Base-by-base conservation (phyloP, 2,888 invertebrate genomes). In the Drosophila putrida region DNA sequence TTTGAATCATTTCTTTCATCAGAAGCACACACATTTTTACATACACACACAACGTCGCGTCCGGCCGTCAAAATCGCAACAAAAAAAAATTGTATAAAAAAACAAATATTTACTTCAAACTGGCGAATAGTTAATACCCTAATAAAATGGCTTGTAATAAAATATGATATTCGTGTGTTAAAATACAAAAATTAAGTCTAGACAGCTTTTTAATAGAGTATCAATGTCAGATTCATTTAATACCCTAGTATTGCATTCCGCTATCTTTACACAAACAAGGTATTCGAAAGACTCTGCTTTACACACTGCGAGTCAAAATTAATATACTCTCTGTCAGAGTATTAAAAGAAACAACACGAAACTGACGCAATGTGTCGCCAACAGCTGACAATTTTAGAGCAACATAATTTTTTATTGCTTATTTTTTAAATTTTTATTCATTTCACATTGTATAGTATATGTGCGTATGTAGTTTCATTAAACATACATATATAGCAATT, bases 1-100 rank as follows among this genome's bases (percentile, higher is more conserved):
- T 81, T 78, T 80, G 70, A 72, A 89, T 83, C 71, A 84, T 78
- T 81, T 83, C 78, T 89, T 89, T 76, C 82, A 82, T 65, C 87
- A 53, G 53, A 60, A 43, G 59, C 64, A 53, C 44, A 50, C 39
- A 44, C 47, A 61, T 8, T 71, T 20, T 20, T 31, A 47, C 46
- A 47, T 51, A 70, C 49, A 66, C 41, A 35, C 47, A 39, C 44
- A 61, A 55, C 60, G 55, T 64, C 70, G 74, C 68, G 82, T 74
- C 82, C 82, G 85, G 63, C 70, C 75, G 58, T 70, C 74, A 66
- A 66, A 54, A 54, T 71, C 76, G 63, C 63, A 46, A 62, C 39
- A 41, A 43, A 63, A 47, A 61, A 53, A 39, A 46, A 53, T 28
- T 15, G 33, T 25, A 61, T 51, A 63, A 62, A 60, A 60, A 13